Evolutionary conservation across 2,888 invertebrate species (phyloP).

Genomic region (Drosophila neotestacea): DNA sequence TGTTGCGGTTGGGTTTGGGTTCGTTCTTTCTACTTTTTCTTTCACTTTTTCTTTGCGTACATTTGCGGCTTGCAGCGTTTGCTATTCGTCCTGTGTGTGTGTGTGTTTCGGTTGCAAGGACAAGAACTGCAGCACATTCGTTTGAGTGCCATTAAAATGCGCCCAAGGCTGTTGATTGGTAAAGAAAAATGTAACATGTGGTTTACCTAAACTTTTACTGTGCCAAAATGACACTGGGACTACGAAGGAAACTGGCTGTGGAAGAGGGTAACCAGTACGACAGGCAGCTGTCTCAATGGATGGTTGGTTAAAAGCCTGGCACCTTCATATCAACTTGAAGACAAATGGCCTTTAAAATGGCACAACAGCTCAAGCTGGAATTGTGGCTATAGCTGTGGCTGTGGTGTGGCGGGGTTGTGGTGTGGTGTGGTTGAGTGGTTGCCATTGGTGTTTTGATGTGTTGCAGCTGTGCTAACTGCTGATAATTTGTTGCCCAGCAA

Average conservation of each 20-base stretch:
- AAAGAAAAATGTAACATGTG: constrained; percentile 76
- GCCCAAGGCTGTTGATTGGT: constrained; percentile 76
- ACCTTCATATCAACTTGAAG: constrained; percentile 54
- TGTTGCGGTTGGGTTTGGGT: constrained; percentile 57
- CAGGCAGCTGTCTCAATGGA: constrained; percentile 31
- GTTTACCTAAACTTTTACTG: constrained; percentile 70
- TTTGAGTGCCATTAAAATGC: constrained; percentile 75
- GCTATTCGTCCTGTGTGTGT: constrained; percentile 2
- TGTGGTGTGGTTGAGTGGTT: constrained; percentile 50
- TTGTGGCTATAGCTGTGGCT: constrained; percentile 6
- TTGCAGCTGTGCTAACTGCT: constrained; percentile 46
- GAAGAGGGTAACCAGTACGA: not conserved
- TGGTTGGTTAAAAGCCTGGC: constrained; percentile 45
- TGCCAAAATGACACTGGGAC: constrained; percentile 20
- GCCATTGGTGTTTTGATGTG: constrained; percentile 25
- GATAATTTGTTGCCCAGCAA: constrained; percentile 32
- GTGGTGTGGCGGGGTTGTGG: no score
- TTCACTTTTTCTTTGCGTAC: constrained; percentile 25
- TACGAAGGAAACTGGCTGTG: not conserved
- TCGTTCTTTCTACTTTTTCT: constrained; percentile 17
- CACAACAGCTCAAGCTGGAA: constrained; percentile 10
- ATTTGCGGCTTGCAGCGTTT: constrained; percentile 38
- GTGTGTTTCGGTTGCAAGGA: constrained; percentile 53
- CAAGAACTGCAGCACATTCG: constrained; percentile 63
- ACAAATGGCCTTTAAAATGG: constrained; percentile 50